Conservation (phyloP, 2,888 invertebrate species). For the Lathronympha strigana region DNA sequence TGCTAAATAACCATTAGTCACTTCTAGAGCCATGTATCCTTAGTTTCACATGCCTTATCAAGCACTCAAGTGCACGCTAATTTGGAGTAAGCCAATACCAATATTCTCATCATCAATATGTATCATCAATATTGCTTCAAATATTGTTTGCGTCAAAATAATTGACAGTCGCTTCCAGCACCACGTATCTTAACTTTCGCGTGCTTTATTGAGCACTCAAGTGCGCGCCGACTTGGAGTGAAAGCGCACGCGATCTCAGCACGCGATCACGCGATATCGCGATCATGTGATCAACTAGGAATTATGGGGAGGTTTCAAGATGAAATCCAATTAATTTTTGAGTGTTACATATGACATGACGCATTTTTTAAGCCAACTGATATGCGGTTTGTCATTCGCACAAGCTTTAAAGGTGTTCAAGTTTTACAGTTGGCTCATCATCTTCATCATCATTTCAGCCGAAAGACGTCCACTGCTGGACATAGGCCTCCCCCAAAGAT, state of each 20-base stretch:
- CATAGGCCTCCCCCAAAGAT: no score
- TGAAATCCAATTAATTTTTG: constrained; percentile 32
- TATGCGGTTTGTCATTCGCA: background rate
- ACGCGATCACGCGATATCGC: constrained; percentile 69
- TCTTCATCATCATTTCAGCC: no score
- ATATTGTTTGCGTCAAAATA: background rate
- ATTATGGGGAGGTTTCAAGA: constrained; percentile 34
- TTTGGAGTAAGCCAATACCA: no score
- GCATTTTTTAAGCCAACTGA: background rate
- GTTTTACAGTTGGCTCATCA: no score
- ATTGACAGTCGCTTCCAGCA: constrained; percentile 34
- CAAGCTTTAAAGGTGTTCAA: background rate
- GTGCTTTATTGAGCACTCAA: constrained; percentile 78
- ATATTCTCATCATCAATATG: no score
- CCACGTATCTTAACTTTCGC: constrained; percentile 46
- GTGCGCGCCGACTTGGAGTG: constrained; percentile 65
- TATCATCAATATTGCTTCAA: no score
- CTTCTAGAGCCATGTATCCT: no score
- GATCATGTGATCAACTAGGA: constrained; percentile 50
- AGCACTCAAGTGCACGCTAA: no score
- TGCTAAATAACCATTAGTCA: no score
- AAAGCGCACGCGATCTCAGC: constrained; percentile 71
- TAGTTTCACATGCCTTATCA: no score
- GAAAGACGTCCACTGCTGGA: no score
- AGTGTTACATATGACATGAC: background rate